Evolutionary conservation across 1,140 invertebrate genomes (phyloP).

Genomic region (Aricia agestis): DNA sequence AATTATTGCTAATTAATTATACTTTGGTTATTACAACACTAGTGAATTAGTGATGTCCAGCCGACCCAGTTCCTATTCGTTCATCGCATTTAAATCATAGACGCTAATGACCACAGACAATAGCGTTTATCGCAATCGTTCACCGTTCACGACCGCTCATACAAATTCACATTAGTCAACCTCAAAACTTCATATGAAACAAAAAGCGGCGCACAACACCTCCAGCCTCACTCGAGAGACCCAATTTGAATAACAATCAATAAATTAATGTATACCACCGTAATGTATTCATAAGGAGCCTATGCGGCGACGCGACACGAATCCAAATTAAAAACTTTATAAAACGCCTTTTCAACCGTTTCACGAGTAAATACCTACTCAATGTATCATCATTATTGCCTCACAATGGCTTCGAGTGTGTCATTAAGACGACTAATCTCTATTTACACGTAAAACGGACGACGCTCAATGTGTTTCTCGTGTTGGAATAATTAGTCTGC

Average conservation of each 20-base stretch:
- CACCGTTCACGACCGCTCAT: constrained; percentile 23
- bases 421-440: constrained; percentile 72
- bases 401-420: constrained; percentile 62
- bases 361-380: constrained; percentile 68
- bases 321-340: constrained; percentile 72
- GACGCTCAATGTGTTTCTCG: constrained; percentile 69
- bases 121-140: constrained; percentile 3
- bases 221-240: constrained; percentile 71
- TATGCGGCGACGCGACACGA: constrained; percentile 59
- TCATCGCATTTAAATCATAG: constrained; percentile 5
- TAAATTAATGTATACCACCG: constrained; percentile 67
- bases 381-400: constrained; percentile 70
- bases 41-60: background rate
- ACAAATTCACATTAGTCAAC: constrained; percentile 45
- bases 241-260: constrained; percentile 75
- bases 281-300: constrained; percentile 70
- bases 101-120: background rate
- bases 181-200: constrained; percentile 48
- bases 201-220: constrained; percentile 62
- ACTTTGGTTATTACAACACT: background rate
- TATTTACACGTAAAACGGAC: constrained; percentile 70
- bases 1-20: too few species aligned
- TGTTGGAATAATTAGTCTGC: constrained; percentile 75
- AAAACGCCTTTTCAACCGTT: constrained; percentile 60
- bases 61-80: constrained; percentile 1